Evolutionary conservation across 1,140 invertebrate species (phyloP), one percentile per base, ranked within the genome.

Genomic region (Phortica variegata): DNA sequence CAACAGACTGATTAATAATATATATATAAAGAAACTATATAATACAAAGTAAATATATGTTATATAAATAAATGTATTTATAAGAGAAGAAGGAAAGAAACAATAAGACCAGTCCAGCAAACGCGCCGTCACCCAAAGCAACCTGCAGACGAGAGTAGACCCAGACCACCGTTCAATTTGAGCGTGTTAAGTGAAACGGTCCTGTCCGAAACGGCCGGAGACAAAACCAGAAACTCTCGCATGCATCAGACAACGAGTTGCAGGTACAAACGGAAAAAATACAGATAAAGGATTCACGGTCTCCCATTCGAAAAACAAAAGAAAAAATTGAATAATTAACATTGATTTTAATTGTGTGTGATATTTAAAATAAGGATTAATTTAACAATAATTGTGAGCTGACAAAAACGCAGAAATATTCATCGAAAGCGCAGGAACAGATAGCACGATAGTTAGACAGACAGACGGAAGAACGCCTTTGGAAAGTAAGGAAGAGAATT

Each of bases 281-380:
- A 45, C 34, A 41, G 37, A 5, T 49, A 17, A 21, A 56, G 48
- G 39, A 47, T 23, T 39, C 33, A 54, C 18, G 15, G 39, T 18
- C 20, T 32, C 51, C 39, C 21, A 60, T 23, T 13, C 3, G 3
- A 34, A 23, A 51, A 48, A 49, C 23, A 47, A 52, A 49, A 37
- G 12, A 39, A 19, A 48, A 54, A 48, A 54, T 52, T 56, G 55
- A 62, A 50, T 33, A 54, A 69, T 73, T 73, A n/a, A n/a, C n/a
- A n/a, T n/a, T n/a, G 68, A 65, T 73, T 73, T 73, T 73, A 73
- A 68, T 71, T 73, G 70, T 71, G 70, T 73, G 70, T 73, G 70
- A 73, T 73, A 73, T 73, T 73, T 73, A 73, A 73, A 52, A 57
- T 73, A 73, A 73, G 70, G 56, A 69, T 69, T 69, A 68, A 61